Conservation (phyloP, 2,797 vertebrate genomes). For the Spinibarbus caldwelli region DNA sequence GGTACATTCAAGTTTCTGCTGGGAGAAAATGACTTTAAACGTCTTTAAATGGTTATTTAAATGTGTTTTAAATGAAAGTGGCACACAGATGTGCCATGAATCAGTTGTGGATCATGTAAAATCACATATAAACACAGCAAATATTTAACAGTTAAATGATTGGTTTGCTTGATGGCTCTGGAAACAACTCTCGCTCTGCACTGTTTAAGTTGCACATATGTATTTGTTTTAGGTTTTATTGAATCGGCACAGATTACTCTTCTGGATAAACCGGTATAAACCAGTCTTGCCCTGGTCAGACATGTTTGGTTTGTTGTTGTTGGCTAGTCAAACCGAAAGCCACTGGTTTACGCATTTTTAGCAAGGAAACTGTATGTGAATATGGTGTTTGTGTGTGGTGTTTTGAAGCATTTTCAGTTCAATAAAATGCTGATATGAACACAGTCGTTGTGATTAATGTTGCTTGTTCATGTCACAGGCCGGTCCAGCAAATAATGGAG, state of each 20-base stretch:
- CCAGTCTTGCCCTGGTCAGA: not conserved
- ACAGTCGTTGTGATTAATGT: not conserved
- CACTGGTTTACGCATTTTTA: not conserved
- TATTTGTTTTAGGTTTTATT: not conserved
- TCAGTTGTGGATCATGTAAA: not conserved
- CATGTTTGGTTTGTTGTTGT: not conserved
- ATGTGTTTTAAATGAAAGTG: slow-evolving; percentile 2
- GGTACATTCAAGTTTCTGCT: not conserved
- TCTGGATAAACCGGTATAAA: not conserved
- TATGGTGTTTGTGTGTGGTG: slow-evolving; percentile 12
- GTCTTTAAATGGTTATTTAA: not conserved
- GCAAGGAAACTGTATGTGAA: not conserved
- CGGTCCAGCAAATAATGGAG: slow-evolving; percentile 18
- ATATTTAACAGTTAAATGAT: not conserved
- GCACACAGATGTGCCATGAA: not conserved
- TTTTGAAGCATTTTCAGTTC: not conserved
- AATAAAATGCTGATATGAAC: slow-evolving; percentile 16
- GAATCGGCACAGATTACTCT: not conserved
- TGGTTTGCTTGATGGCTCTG: not conserved
- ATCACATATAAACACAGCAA: slow-evolving; percentile 10
- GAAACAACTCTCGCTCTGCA: not conserved
- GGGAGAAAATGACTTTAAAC: not conserved
- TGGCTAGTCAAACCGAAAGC: not conserved
- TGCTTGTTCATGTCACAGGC: not conserved
- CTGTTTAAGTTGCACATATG: not conserved